Evolutionary conservation across 2,888 invertebrate genomes (phyloP).

Genomic region (Brenthis daphne): DNA sequence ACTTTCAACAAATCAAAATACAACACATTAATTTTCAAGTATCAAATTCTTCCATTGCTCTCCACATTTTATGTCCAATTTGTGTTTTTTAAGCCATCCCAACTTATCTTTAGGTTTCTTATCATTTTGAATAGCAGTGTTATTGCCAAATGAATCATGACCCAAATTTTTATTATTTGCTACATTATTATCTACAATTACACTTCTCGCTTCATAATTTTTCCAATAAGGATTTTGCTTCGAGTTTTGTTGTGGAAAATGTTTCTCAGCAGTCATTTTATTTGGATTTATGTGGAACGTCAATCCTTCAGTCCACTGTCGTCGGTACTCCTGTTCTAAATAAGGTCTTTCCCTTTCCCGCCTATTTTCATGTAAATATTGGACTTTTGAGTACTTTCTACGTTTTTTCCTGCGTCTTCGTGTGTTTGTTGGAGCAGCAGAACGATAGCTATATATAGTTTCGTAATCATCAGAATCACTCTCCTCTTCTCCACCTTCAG

Average conservation of each 20-base stretch:
- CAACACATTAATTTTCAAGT: constrained; percentile 48
- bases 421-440: constrained; percentile 28
- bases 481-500: constrained; percentile 43
- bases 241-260: constrained; percentile 33
- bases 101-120: constrained; percentile 44
- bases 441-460: constrained; percentile 58
- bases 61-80: constrained; percentile 52
- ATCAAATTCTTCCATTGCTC: constrained; percentile 60
- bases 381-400: constrained; percentile 15
- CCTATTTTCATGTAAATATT: background rate
- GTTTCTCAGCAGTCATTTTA: constrained; percentile 30
- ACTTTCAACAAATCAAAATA: constrained; percentile 25
- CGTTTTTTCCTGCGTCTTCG: background rate
- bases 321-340: constrained; percentile 64
- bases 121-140: constrained; percentile 4
- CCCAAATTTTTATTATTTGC: background rate
- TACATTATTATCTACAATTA: constrained; percentile 33
- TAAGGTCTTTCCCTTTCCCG: constrained; percentile 46
- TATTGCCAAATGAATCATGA: background rate
- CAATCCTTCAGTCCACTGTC: constrained; percentile 60
- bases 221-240: constrained; percentile 42
- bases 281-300: constrained; percentile 48
- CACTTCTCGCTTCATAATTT: constrained; percentile 55
- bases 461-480: constrained; percentile 60
- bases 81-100: constrained; percentile 60